Percentiles rank a stretch among this genome's conserved stretches.
phyloP scores from a whole-genome alignment of 2,797 vertebrate species.

The Paramormyrops hopkinsi region DNA sequence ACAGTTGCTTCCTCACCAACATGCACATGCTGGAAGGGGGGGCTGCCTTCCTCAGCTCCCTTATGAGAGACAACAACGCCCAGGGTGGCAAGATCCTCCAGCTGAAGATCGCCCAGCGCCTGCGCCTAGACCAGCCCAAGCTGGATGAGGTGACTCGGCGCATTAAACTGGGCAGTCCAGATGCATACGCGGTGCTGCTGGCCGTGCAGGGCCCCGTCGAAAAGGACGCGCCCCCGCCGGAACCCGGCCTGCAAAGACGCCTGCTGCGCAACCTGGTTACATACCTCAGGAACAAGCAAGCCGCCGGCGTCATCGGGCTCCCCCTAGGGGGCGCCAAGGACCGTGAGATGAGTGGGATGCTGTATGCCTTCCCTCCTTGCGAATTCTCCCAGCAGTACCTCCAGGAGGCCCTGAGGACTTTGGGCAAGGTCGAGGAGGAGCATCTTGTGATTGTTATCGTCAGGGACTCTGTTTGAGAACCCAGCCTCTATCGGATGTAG shows the following conservation, averaged over 20 bases:
- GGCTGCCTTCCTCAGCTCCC: slow-evolving; percentile 69
- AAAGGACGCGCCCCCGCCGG: slow-evolving; percentile 64
- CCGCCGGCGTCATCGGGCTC: slow-evolving; percentile 92
- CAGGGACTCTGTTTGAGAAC: slow-evolving; percentile 62
- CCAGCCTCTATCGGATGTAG: slow-evolving; percentile 16
- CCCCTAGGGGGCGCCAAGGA: slow-evolving; percentile 82
- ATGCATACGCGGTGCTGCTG: slow-evolving; percentile 83
- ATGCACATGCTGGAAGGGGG: slow-evolving; percentile 92
- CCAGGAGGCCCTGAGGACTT: slow-evolving; percentile 80
- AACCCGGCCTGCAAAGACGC: slow-evolving; percentile 84
- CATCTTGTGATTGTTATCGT: slow-evolving; percentile 96
- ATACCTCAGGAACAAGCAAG: slow-evolving; percentile 98
- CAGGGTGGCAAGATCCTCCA: slow-evolving; percentile 62
- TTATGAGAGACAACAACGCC: slow-evolving; percentile 72
- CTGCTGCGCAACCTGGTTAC: slow-evolving; percentile 95
- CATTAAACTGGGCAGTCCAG: slow-evolving; percentile 82
- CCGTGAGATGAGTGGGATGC: slow-evolving; percentile 80
- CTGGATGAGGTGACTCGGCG: slow-evolving; percentile 92
- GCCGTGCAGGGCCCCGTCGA: slow-evolving; percentile 79
- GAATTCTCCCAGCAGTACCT: slow-evolving; percentile 95
- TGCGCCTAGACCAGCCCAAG: slow-evolving; percentile 91
- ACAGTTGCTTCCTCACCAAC: slow-evolving; percentile 93
- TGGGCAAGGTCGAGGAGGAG: slow-evolving; percentile 89
- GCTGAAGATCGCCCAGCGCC: slow-evolving; percentile 94
- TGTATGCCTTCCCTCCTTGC: slow-evolving; percentile 96